A percentile compares a stretch with the other conserved stretches of the same genome.
phyloP scores from a whole-genome alignment of 2,113 vertebrate species.

The Columba livia region DNA sequence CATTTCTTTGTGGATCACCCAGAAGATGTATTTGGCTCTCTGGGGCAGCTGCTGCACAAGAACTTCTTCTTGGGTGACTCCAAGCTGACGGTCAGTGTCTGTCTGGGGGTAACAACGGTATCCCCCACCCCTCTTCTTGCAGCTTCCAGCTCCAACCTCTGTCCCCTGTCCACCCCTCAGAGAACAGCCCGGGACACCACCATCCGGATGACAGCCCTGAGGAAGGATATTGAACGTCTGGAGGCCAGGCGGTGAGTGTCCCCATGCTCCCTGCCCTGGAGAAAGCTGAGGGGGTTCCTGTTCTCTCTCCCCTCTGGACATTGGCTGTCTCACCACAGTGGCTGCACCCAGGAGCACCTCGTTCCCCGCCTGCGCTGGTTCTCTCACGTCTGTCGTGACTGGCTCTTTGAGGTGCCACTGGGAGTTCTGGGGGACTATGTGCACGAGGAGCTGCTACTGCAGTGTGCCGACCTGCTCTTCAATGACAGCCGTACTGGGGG shows the following conservation, averaged over 20 bases:
- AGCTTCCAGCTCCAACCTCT: not conserved
- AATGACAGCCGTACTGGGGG: not conserved
- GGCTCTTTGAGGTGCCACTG: slow-evolving; percentile 40
- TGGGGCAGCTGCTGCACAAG: slow-evolving; percentile 28
- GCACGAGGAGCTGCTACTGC: slow-evolving; percentile 29
- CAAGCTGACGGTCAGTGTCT: not conserved
- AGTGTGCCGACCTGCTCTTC: not conserved
- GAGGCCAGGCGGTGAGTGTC: slow-evolving; percentile 5
- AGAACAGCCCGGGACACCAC: not conserved
- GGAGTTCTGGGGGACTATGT: slow-evolving; percentile 4
- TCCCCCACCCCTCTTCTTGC: too few relatives aligned
- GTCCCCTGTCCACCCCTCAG: not conserved
- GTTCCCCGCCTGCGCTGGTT: slow-evolving; percentile 33
- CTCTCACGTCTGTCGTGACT: slow-evolving; percentile 45
- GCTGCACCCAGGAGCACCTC: not conserved
- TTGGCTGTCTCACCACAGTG: rapidly evolving
- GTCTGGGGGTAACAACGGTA: rapidly evolving
- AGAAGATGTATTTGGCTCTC: slow-evolving; percentile 5
- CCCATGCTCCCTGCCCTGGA: too few relatives aligned
- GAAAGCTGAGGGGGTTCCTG: not conserved
- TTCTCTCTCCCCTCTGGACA: rapidly evolving
- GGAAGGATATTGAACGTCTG: not conserved
- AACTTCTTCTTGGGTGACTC: slow-evolving; percentile 40
- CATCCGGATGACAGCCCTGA: slow-evolving; percentile 17
- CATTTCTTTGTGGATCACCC: slow-evolving; percentile 60